Conservation (phyloP, 2,113 vertebrate species). For the Arizona elegans region DNA sequence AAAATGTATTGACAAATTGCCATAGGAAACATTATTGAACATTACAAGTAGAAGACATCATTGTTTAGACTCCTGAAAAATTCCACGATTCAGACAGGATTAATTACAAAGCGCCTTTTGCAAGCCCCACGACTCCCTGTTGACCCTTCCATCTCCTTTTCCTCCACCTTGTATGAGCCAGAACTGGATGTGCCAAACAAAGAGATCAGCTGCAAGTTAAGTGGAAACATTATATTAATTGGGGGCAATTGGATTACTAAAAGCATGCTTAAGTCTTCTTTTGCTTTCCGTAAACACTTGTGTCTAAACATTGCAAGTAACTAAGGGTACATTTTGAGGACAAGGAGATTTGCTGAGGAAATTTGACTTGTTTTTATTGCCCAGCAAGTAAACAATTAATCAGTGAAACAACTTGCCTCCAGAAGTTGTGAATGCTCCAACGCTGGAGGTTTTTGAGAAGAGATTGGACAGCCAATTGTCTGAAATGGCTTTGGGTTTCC, state of each 20-base stretch:
- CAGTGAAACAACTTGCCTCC: too few relatives aligned
- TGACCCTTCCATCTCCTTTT: neutral
- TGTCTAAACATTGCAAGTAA: slow-evolving; percentile 17
- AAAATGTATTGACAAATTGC: neutral
- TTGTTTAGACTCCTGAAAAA: neutral
- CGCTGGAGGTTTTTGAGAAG: too few relatives aligned
- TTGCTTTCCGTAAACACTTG: slow-evolving; percentile 35
- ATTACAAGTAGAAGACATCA: neutral
- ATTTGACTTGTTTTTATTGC: slow-evolving; percentile 15
- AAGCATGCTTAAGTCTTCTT: slow-evolving; percentile 17
- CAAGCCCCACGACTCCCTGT: neutral
- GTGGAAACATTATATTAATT: slow-evolving; percentile 59
- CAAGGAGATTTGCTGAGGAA: slow-evolving; percentile 16
- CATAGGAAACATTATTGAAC: neutral
- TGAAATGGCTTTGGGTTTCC: too few relatives aligned
- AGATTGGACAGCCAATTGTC: too few relatives aligned
- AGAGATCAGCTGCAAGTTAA: slow-evolving; percentile 49
- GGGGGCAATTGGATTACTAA: slow-evolving; percentile 44
- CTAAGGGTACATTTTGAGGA: neutral
- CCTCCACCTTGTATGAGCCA: slow-evolving; percentile 43
- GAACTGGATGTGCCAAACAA: slow-evolving; percentile 45
- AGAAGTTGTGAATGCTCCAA: too few relatives aligned
- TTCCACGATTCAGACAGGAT: neutral
- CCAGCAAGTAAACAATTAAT: neutral
- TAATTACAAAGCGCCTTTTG: neutral